Conservation (phyloP, 2,797 vertebrate genomes). For the Pogoniulus pusillus region DNA sequence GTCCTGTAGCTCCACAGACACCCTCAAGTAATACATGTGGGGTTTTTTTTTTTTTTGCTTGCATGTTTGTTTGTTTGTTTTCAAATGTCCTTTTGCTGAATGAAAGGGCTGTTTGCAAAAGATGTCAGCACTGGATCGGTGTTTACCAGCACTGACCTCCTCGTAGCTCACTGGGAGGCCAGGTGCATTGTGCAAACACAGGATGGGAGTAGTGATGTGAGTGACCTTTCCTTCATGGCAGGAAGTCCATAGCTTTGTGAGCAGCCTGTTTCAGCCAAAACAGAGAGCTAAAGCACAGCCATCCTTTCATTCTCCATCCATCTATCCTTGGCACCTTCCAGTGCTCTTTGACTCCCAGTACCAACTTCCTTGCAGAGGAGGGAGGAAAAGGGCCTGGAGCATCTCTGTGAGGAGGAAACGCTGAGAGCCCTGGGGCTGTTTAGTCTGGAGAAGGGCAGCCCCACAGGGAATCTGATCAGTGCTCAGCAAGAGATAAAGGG, state of each 20-base stretch:
- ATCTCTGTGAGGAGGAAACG: too few species aligned
- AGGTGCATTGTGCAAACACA: neutral
- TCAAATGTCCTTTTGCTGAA: neutral
- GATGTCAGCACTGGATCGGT: neutral
- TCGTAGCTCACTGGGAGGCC: neutral
- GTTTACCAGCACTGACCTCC: neutral
- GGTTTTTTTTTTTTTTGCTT: neutral
- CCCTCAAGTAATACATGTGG: neutral
- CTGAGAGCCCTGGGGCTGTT: too few species aligned
- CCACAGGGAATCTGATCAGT: too few species aligned
- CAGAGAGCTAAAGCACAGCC: neutral
- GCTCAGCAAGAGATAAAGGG: too few species aligned
- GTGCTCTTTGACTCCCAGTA: neutral
- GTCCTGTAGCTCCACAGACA: neutral
- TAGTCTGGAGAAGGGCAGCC: too few species aligned
- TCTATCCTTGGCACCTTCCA: neutral
- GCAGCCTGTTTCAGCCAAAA: rapidly evolving
- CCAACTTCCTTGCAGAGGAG: neutral
- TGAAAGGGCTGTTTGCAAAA: neutral
- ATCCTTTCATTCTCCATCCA: neutral
- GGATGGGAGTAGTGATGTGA: neutral
- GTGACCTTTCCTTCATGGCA: neutral
- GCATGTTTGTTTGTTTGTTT: neutral
- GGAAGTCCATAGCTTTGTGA: neutral
- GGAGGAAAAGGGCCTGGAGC: neutral